These are phyloP conservation scores for Neocloeon triangulifer DNA, from an alignment of 1,140 invertebrate genomes.

Conservation along the genomic window DNA sequence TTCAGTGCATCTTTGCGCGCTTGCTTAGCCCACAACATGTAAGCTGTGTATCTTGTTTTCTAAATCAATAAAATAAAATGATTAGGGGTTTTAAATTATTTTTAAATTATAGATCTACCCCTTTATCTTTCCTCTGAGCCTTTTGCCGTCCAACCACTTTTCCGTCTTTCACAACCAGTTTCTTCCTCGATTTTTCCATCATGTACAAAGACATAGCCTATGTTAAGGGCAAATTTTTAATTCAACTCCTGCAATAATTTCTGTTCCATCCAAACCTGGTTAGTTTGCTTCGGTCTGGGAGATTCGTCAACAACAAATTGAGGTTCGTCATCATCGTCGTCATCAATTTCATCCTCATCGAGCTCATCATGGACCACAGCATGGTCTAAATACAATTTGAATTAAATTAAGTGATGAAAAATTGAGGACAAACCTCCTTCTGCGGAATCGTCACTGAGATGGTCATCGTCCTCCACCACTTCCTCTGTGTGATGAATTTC, in stretches of 20 bases:
- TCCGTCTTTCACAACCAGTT: conserved; percentile 43
- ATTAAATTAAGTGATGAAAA: conserved; percentile 1
- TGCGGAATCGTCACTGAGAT: conserved; percentile 12
- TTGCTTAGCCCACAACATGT: conserved; percentile 75
- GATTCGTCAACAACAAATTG: conserved; percentile 16
- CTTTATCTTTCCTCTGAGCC: conserved; percentile 53
- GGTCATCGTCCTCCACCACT: conserved; percentile 6
- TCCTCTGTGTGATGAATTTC: conserved; percentile 9
- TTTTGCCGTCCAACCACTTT: conserved; percentile 44
- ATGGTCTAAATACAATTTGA: too few species aligned
- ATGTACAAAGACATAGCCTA: conserved; percentile 45
- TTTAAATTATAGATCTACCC: conserved; percentile 21
- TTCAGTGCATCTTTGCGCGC: conserved; percentile 44
- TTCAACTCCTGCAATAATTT: too few species aligned
- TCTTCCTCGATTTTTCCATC: conserved; percentile 56
- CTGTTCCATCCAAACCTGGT: too few species aligned
- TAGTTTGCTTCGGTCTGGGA: too few species aligned
- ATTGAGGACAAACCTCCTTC: too few species aligned
- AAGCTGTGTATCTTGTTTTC: conserved; percentile 63
- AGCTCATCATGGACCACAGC: conserved; percentile 2
- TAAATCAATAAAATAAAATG: too few species aligned
- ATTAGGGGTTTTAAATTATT: too few species aligned
- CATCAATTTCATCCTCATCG: conserved; percentile 6
- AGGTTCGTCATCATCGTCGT: conserved; percentile 9
- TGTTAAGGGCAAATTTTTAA: conserved; percentile 2